phyloP scores from a whole-genome alignment of 2,113 vertebrate species.

The Tylochromis polylepis region DNA sequence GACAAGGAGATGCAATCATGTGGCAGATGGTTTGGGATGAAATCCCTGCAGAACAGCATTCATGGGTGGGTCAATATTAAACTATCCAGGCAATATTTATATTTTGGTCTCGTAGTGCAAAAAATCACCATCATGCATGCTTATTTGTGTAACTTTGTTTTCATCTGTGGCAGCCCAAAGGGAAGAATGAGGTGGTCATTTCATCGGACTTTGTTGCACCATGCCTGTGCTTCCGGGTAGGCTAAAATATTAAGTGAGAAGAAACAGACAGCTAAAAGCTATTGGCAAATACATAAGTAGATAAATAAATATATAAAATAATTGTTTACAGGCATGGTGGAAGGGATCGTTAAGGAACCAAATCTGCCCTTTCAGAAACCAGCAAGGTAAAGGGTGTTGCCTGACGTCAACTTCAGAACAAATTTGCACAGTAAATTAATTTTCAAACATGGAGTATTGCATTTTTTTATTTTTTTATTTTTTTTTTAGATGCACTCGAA shows the following conservation, averaged over 20 bases:
- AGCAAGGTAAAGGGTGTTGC: conserved; percentile 37
- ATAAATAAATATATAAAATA: not conserved
- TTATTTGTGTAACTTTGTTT: not conserved
- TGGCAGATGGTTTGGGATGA: conserved; percentile 40
- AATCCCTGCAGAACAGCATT: not conserved
- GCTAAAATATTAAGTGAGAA: not conserved
- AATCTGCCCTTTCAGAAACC: conserved; percentile 59
- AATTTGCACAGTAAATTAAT: not conserved
- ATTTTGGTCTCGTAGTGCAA: not conserved
- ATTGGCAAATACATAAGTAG: not conserved
- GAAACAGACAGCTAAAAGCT: not conserved
- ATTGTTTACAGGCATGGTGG: conserved; percentile 55
- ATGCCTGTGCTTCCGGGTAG: conserved; percentile 73
- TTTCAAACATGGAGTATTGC: not conserved
- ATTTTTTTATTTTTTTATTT: not conserved
- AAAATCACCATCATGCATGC: not conserved
- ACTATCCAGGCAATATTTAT: not conserved
- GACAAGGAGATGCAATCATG: not conserved
- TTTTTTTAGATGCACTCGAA: conserved; percentile 13
- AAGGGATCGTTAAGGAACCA: not conserved
- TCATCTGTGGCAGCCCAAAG: conserved; percentile 22
- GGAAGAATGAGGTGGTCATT: conserved; percentile 27
- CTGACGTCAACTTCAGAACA: not conserved
- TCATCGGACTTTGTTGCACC: conserved; percentile 40
- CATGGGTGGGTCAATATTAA: conserved; percentile 45